Base-by-base conservation (phyloP, 2,888 invertebrate species). In the Andrena dorsata region DNA sequence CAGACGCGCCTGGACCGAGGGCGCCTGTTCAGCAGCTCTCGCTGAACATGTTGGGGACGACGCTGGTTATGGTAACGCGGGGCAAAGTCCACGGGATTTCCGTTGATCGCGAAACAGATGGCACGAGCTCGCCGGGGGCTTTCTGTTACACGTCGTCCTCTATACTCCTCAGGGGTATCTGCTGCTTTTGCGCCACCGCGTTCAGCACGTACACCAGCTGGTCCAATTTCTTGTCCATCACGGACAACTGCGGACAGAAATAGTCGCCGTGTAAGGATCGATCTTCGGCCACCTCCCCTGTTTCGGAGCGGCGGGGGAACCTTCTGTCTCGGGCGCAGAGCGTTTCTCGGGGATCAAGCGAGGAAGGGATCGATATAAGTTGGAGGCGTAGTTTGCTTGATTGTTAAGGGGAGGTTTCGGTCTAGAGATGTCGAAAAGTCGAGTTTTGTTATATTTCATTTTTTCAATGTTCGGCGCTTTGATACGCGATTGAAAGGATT, bases 211-310 rank as follows among this genome's bases (percentile, higher is more conserved):
- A 94, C 74, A 95, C 91, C 85, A 95, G 92, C 89, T 95, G 95
- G 90, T 95, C 95, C 89, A 95, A 86, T 91, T 95, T 95, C 90
- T 94, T 94, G 90, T 95, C 95, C 93, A 95, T 94, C 82, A 94
- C 93, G 84, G 94, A 94, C 94, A 91, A 79, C 91, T 91, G 90
- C 16, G 89, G 90, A 66, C 70, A 84, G 49, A 88, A 80, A 69
- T 32, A 23, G 71, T 63, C 71, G 58, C 65, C 65, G 53, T 60
- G 30, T 71, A 32, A 70, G 49, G 70, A 77, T 51, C 70, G 35
- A 69, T 82, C 41, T 41, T 64, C 13, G 30, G 5, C 41, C 8
- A 41, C n/a, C 2, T 0, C 41, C 41, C n/a, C 2, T 0, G 10
- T 0, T 0, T 4, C 13, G 3, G 8, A 35, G 6, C 16, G 28